Evolutionary conservation across 2,113 vertebrate genomes (phyloP).

Genomic region (Dinomys branickii): DNA sequence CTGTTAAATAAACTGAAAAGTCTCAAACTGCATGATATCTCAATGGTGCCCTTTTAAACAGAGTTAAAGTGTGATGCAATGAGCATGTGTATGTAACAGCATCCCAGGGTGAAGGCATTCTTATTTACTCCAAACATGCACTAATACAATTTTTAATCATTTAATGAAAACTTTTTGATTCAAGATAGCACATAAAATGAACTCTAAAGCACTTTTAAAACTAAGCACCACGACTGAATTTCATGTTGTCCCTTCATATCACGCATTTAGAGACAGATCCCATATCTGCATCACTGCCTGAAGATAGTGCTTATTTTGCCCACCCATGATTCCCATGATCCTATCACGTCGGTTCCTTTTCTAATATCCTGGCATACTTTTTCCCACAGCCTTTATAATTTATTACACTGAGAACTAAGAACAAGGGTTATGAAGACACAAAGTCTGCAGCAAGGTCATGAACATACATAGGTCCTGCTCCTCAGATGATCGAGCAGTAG

Average conservation of each 20-base stretch:
- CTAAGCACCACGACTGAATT: not conserved
- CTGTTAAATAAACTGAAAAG: not conserved
- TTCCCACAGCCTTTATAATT: not conserved
- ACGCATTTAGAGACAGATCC: not conserved
- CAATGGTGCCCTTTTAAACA: not conserved
- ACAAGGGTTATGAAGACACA: not conserved
- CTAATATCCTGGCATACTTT: not conserved
- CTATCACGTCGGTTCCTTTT: not conserved
- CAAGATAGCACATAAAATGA: not conserved
- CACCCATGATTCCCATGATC: fast-evolving
- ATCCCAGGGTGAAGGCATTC: not conserved
- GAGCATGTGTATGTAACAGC: not conserved
- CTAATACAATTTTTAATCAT: not conserved
- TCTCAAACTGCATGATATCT: not conserved
- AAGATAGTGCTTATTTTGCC: not conserved
- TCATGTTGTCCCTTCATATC: not conserved
- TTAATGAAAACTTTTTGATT: not conserved
- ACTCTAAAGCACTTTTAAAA: not conserved
- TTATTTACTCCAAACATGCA: not conserved
- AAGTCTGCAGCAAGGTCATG: not conserved
- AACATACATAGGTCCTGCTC: not conserved
- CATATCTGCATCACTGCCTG: not conserved
- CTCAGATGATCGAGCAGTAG: not conserved
- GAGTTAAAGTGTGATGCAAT: not conserved
- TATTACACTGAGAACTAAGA: not conserved